These are phyloP conservation scores for Drosophila neutralis DNA, from an alignment of 2,888 invertebrate genomes.

Conservation along the genomic window DNA sequence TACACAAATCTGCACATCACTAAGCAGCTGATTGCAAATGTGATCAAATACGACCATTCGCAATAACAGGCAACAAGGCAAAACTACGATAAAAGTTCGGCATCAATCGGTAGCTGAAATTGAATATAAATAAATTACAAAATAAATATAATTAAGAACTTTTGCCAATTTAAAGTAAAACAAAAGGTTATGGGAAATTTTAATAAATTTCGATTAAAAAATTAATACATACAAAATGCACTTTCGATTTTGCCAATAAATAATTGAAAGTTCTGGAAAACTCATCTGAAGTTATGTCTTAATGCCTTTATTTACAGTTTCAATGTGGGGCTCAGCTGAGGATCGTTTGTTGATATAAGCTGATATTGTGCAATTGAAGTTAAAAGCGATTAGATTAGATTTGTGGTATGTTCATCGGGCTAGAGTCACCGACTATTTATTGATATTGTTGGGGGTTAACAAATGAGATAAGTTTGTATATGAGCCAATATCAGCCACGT, in stretches of 20 bases:
- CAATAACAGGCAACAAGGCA: not conserved
- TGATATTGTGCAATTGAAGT: not conserved
- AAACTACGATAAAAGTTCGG: not conserved
- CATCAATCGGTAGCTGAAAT: not conserved
- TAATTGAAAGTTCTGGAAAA: too few species aligned
- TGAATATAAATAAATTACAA: not conserved
- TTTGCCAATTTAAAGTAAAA: too few species aligned
- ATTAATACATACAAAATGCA: not conserved
- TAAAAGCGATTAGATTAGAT: not conserved
- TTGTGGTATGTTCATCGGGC: not conserved
- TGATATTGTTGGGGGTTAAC: not conserved
- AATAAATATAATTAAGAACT: not conserved
- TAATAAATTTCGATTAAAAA: not conserved
- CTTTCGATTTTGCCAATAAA: too few species aligned
- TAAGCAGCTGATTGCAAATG: not conserved
- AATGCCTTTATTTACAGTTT: too few species aligned
- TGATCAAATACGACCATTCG: not conserved
- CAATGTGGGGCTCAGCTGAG: not conserved
- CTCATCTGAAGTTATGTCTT: too few species aligned
- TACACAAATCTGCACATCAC: not conserved
- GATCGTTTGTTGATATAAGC: not conserved
- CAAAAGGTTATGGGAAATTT: not conserved
- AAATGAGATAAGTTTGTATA: not conserved
- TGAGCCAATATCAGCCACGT: not conserved
- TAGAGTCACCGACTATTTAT: not conserved